Evolutionary conservation across 2,797 vertebrate genomes (phyloP), one percentile per base, ranked within the genome.

Genomic region (Gallirallus australis): DNA sequence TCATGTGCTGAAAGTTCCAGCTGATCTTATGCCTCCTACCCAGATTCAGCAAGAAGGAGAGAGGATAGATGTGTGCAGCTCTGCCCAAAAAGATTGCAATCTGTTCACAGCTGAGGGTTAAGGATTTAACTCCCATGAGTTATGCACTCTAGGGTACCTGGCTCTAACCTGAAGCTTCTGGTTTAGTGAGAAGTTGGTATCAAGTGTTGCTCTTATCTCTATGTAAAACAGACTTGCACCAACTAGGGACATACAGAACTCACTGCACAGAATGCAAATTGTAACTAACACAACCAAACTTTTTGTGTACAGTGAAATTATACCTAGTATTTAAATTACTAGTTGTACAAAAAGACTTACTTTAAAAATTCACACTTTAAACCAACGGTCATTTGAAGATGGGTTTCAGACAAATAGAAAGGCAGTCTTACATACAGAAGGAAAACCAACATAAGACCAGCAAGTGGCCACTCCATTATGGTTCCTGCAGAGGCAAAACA

Each of bases 1-100:
- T 99, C 99, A 99, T 99, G 95, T 99, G 99, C 97, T 99, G 99
- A 97, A 99, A 99, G 97, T 99, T 99, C 97, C 99, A 99, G 72
- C 98, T 98, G 91, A 99, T 99, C 98, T 99, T 99, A 98, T 99
- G 99, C 53, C 99, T 98, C 95, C 99, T 98, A 61, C 99, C 99
- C 70, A 99, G 98, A 97, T 99, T 99, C 96, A 99, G 91, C 59
- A 99, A 98, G 98, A 99, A 99, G 70, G 99, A 99, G 39, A 99
- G 98, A 0, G 99, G 99, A 95, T 99, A 99, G 95, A 99, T 98
- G 85, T 99, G 99, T n/a, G 98, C 98, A 39, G 99, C 99, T 97
- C 99, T 98, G n/a, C 99, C 99, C 10, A 99, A 97, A 95, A 99
- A 99, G 86, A 99, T 99, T 82, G 99, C 98, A 28, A 99, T 82